Percentiles rank a stretch among this genome's conserved stretches.
phyloP scores from a whole-genome alignment of 1,140 invertebrate species.

The Anoplophora glabripennis region DNA sequence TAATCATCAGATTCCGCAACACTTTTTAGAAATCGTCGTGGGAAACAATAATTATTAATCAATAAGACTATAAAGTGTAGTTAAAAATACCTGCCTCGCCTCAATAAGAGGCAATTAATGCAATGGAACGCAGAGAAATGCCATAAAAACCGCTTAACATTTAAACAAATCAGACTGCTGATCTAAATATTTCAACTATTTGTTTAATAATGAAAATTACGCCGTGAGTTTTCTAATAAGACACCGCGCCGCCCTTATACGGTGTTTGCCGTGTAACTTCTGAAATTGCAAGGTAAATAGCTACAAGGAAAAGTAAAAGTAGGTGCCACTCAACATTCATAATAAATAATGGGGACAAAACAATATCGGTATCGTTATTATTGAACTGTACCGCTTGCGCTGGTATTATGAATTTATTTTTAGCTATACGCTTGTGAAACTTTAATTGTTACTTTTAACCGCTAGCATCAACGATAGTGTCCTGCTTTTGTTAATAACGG shows the following conservation, averaged over 20 bases:
- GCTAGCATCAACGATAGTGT: too few species aligned
- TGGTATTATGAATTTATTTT: too few species aligned
- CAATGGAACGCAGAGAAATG: background rate
- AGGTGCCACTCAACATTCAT: slow-evolving; percentile 2
- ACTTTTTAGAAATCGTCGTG: too few species aligned
- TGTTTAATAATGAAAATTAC: slow-evolving; percentile 26
- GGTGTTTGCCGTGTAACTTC: slow-evolving; percentile 19
- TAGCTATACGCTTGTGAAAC: too few species aligned
- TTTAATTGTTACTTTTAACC: too few species aligned
- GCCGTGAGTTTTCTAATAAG: slow-evolving; percentile 21
- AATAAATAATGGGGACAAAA: slow-evolving; percentile 13
- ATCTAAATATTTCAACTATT: slow-evolving; percentile 27
- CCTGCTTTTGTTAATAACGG: too few species aligned
- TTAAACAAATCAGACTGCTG: slow-evolving; percentile 8
- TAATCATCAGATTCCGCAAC: too few species aligned
- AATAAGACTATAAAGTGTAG: too few species aligned
- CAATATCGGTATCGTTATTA: background rate
- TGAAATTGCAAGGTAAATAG: slow-evolving; percentile 29
- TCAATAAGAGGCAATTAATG: too few species aligned
- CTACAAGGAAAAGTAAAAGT: slow-evolving; percentile 29
- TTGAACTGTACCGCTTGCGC: too few species aligned
- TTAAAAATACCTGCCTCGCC: too few species aligned
- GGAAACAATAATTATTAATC: too few species aligned
- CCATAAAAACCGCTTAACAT: slow-evolving; percentile 4
- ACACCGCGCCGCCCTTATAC: slow-evolving; percentile 28